Conservation (phyloP, 2,113 vertebrate genomes). For the Edolisoma coerulescens region DNA sequence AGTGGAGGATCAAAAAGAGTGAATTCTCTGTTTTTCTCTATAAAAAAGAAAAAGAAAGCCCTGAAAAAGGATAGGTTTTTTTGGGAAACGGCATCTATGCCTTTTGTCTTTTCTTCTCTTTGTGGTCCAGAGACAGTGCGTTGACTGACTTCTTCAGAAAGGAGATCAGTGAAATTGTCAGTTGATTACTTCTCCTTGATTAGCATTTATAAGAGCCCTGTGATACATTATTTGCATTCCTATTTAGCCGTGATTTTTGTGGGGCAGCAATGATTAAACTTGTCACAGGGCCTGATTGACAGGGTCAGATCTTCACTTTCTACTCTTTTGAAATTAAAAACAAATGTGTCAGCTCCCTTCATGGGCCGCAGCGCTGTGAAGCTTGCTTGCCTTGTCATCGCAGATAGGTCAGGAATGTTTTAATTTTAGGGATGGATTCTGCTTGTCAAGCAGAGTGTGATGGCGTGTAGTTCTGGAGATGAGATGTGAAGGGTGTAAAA, state of each 20-base stretch:
- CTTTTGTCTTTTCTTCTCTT: constrained; percentile 79
- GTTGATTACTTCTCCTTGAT: constrained; percentile 99
- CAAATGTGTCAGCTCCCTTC: constrained; percentile 91
- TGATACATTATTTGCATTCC: constrained; percentile 99
- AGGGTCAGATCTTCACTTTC: constrained; percentile 99
- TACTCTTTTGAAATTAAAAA: constrained; percentile 91
- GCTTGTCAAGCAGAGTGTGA: constrained; percentile 90
- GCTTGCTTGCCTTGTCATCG: constrained; percentile 88
- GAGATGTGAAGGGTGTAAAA: constrained; percentile 98
- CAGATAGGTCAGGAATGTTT: constrained; percentile 97
- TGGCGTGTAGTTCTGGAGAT: constrained; percentile 90
- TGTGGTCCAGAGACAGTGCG: constrained; percentile 77
- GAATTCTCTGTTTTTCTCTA: constrained; percentile 66
- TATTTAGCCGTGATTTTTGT: constrained; percentile 98
- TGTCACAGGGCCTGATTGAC: constrained; percentile 98
- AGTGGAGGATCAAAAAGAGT: constrained; percentile 73
- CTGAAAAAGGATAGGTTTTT: constrained; percentile 69
- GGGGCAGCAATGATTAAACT: constrained; percentile 99
- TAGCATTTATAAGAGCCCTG: constrained; percentile 99
- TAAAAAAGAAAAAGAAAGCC: constrained; percentile 72
- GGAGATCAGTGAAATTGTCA: constrained; percentile 94
- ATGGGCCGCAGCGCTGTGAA: constrained; percentile 80
- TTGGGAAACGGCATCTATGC: constrained; percentile 47
- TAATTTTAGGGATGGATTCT: constrained; percentile 99
- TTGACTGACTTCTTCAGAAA: constrained; percentile 90